Base-by-base conservation (phyloP, 2,113 vertebrate genomes). In the Daphoenositta chrysoptera region DNA sequence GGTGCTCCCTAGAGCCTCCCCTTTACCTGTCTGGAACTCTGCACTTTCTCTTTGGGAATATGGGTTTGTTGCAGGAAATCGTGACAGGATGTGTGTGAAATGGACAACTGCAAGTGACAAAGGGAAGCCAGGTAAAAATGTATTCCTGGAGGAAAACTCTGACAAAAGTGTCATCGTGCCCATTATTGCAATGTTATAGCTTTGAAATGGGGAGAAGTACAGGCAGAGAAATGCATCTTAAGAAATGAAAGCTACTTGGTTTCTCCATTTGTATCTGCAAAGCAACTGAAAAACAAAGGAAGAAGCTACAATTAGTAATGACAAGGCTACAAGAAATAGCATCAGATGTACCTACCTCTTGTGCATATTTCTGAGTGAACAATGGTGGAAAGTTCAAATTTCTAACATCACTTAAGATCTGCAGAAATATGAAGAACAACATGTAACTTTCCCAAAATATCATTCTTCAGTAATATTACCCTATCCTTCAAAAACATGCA, bases 331-430 rank as follows among this genome's bases (percentile, higher is more conserved):
- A 50, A 8, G 40, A 75, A 76, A 31, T 2, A 87, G 21, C 47
- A 87, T 13, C 37, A 94, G 51, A 72, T 42, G 76, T 57, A 97
- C 98, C 97, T 95, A 99, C 99, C 98, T 99, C 99, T 75, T 98
- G 98, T 58, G 98, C 91, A 87, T 99, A 99, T 97, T 99, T 98
- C 95, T 98, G 98, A 96, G 97, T 98, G 97, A 99, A 99, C 6
- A 98, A 57, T 28, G 94, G 93, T 31, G 99, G 99, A 97, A 99
- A 99, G 70, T 97, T 98, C 96, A 99, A 96, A 60, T 96, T 98
- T 83, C 99, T 98, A 81, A 99, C 99, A 95, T 99, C 99, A 42
- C 98, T 99, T 97, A 99, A 98, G 7, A 98, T 99, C 99, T 99
- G 95, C 11, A 97, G 94, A 90, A 94, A 82, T 12, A 94, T 71